Evolutionary conservation across 37 sponge, comb jelly and placozoan genomes (phyloP).

Genomic region (Dysidea cf. avara): DNA sequence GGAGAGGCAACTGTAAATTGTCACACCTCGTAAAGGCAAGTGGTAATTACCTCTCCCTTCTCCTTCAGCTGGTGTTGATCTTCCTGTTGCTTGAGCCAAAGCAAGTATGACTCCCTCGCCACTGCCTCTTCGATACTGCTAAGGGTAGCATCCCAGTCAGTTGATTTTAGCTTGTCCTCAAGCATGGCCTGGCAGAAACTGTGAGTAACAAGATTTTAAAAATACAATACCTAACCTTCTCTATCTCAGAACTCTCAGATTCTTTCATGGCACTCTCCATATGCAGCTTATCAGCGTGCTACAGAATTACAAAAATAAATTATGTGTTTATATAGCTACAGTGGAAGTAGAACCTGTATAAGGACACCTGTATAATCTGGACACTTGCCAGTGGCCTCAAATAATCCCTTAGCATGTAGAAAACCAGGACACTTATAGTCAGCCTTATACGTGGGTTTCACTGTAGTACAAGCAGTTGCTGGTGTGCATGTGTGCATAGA

Average conservation of each 20-base stretch:
- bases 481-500: too few species aligned
- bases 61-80: conserved; percentile 21
- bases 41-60: background rate
- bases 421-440: too few species aligned
- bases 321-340: too few species aligned
- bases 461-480: too few species aligned
- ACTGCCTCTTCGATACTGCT: conserved; percentile 91
- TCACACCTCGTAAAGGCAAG: conserved; percentile 5
- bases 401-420: too few species aligned
- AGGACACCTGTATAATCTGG: too few species aligned
- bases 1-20: background rate
- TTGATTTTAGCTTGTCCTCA: conserved; percentile 73
- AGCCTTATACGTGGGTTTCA: too few species aligned
- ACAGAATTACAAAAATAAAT: background rate
- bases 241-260: conserved; percentile 73
- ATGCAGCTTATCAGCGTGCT: conserved; percentile 75
- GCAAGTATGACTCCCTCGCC: conserved; percentile 87
- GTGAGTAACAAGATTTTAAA: background rate
- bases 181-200: conserved; percentile 68
- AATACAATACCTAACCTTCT: conserved; percentile 37
- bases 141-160: conserved; percentile 83
- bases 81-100: conserved; percentile 79
- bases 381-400: too few species aligned
- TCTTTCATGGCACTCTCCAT: conserved; percentile 53
- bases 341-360: too few species aligned